A percentile compares a stretch with the other conserved stretches of the same genome.
These are phyloP conservation scores for Hydrophis major DNA, from an alignment of 2,797 vertebrate genomes.

Conservation along the genomic window DNA sequence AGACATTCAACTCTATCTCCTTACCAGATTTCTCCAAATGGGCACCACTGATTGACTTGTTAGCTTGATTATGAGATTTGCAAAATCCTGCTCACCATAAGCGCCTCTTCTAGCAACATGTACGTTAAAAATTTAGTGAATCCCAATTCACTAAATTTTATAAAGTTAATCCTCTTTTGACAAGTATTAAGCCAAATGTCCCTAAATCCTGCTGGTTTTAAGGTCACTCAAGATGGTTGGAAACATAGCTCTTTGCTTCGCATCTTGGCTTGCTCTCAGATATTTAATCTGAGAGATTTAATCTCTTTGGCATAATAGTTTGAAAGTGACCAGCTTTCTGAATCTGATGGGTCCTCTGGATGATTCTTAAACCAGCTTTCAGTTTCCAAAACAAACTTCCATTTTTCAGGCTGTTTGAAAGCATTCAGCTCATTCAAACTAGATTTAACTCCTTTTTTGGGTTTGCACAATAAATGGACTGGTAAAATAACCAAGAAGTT, in stretches of 20 bases:
- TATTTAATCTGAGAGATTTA: background rate
- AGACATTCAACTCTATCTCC: background rate
- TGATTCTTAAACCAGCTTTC: background rate
- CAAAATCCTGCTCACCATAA: background rate
- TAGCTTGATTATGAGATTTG: background rate
- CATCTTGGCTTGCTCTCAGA: background rate
- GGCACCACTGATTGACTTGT: background rate
- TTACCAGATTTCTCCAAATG: background rate
- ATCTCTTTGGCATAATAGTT: background rate
- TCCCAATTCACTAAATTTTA: background rate
- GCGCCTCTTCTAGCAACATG: background rate
- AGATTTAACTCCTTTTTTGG: background rate
- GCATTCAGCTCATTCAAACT: background rate
- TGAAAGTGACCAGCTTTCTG: background rate
- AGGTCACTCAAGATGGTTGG: background rate
- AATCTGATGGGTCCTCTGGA: background rate
- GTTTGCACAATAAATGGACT: background rate
- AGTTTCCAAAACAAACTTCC: background rate
- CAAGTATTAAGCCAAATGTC: background rate
- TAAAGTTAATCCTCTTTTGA: background rate
- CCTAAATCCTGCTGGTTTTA: background rate
- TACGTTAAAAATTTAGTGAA: background rate
- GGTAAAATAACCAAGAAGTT: background rate
- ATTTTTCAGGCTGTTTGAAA: background rate
- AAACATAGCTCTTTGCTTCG: background rate